Base-by-base conservation (phyloP, 2,113 vertebrate genomes). In the Coracopsis vasa region DNA sequence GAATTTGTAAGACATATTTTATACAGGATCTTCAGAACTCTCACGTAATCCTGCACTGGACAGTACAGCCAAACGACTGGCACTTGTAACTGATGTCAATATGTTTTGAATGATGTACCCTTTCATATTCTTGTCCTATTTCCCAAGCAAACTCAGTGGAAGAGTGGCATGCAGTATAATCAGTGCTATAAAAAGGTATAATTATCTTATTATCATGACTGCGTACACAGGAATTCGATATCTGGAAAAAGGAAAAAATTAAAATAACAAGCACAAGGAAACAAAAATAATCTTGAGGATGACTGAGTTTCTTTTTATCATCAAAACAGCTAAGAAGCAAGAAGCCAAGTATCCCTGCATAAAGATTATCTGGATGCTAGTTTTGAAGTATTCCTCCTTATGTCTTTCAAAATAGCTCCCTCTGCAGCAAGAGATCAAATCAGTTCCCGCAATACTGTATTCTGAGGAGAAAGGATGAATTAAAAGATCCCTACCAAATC, bases 11-110 rank as follows among this genome's bases (percentile, higher is more conserved):
- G 13, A 8, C 10, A 17, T n/a, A 6, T 47, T 94, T 80, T 64
- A 51, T 18, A 39, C 2, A 58, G 31, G 27, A 39, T 61, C 20
- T 65, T 47, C 25, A 70, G 51, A 88, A 13, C 16, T 70, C 21
- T 65, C 35, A 45, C 17, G 44, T 27, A 73, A 33, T 54, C 53
- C 33, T 80, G 19, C 14, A 60, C 15, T 73, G 53, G 17, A 42
- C 16, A 48, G 3, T 28, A 78, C 13, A 56, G 13, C 3, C 0
- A 2, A 90, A 71, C 13, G 16, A 72, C 0, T 45, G 19, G 7
- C 6, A 67, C 64, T 28, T 85, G 7, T 28, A 31, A 45, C 4
- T n/a, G 4, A 23, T 48, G 69, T 29, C 28, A 61, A 7, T 18
- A 29, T 5, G 14, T 70, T 85, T 70, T 79, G 31, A 90, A 65